A percentile compares a stretch with the other conserved stretches of the same genome.
These are phyloP conservation scores for Gymnocypris eckloni DNA, from an alignment of 2,797 vertebrate species.

Conservation along the genomic window DNA sequence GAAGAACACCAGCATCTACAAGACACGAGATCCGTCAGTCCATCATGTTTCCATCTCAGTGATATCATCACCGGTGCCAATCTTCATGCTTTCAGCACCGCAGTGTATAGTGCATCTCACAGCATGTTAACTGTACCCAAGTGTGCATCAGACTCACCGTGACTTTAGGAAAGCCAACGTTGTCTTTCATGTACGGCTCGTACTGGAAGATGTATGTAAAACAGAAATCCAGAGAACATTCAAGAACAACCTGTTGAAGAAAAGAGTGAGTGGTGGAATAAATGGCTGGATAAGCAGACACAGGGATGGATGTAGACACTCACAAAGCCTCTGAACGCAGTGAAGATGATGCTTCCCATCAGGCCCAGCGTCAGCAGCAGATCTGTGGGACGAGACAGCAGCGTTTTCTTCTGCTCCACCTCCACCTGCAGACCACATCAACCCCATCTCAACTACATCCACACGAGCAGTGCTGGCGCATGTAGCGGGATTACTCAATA, in stretches of 20 bases:
- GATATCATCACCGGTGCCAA: not conserved
- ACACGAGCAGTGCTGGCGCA: no score
- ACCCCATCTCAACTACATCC: not conserved
- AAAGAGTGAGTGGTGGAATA: not conserved
- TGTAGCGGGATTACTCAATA: no score
- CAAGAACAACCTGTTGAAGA: conserved; percentile 85
- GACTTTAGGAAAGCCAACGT: conserved; percentile 87
- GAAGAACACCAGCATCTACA: conserved; percentile 88
- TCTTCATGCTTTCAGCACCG: not conserved
- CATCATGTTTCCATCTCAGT: not conserved
- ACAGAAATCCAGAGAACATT: conserved; percentile 88
- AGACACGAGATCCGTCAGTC: not conserved
- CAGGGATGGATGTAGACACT: conserved; percentile 54
- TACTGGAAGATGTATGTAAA: conserved; percentile 92
- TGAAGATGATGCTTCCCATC: conserved; percentile 75
- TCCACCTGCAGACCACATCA: conserved; percentile 74
- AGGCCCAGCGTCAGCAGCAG: conserved; percentile 78
- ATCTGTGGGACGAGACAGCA: conserved; percentile 84
- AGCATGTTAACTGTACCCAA: not conserved
- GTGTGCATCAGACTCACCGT: conserved; percentile 76
- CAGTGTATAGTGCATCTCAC: not conserved
- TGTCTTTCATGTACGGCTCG: conserved; percentile 94
- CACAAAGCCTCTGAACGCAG: conserved; percentile 89
- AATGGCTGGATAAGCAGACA: no score
- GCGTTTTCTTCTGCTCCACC: conserved; percentile 77